Evolutionary conservation across 2,113 vertebrate genomes (phyloP), one percentile per base, ranked within the genome.

Genomic region (Globicephala melas): DNA sequence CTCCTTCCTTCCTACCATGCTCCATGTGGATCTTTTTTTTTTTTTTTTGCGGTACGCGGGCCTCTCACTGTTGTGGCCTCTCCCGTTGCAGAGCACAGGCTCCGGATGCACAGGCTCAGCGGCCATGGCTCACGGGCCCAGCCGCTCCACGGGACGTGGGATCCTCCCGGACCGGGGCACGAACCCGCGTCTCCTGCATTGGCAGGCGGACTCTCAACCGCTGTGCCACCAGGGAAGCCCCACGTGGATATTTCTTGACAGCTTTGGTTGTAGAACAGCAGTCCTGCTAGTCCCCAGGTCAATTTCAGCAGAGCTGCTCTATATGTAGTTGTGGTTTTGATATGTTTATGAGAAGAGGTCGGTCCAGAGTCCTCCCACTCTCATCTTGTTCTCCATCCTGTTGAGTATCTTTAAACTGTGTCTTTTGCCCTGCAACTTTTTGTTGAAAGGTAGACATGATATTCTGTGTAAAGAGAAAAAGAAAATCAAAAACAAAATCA

Each of bases 71-170:
- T 44, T 10, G 8, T 10, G 44, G 44, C 44, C 44, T 44, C 44
- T 44, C 44, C 44, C 44, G 44, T 44, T 44, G 44, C 44, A 2
- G 44, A 44, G 44, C 44, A 44, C 44, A 44, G 44, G 9, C 44
- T 44, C 44, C 44, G 8, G 44, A 44, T 44, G 44, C 44, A 1
- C 44, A 9, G 44, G 44, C 44, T 44, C 8, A 44, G 44, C 44
- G 8, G 44, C 44, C 44, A 44, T 44, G 44, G 44, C 44, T 44
- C 44, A 44, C 2, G 44, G 8, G 8, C 44, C 44, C 44, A 44
- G 8, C 44, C 44, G 44, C 44, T 44, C 44, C 44, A 2, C 44
- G 2, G 0, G 8, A 44, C 9, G 9, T 10, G 8, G 8, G 44
- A 44, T 44, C 44, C 9, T 44, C 44, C 44, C 0, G 44, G 44